Percentiles rank a stretch among this genome's conserved stretches.
These are phyloP conservation scores for Triplophysa yarkandensis DNA, from an alignment of 2,797 vertebrate species.

Conservation along the genomic window DNA sequence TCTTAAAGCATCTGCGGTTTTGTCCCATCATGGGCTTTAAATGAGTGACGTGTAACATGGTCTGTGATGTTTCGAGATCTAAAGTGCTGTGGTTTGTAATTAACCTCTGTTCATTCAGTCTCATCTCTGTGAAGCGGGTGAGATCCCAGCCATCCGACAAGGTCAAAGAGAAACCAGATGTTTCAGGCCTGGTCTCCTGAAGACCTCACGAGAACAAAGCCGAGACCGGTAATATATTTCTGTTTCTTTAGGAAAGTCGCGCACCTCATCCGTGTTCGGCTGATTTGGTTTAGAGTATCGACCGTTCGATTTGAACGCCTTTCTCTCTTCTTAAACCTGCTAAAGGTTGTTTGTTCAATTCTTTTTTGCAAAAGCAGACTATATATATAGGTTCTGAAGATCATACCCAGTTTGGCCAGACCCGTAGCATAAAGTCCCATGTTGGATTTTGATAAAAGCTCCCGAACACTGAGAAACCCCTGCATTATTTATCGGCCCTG, in stretches of 20 bases:
- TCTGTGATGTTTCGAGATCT: no score
- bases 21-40: slow-evolving; percentile 63
- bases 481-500: slow-evolving; percentile 70
- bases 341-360: no score
- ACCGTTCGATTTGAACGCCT: no score
- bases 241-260: background rate
- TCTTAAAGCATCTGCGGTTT: slow-evolving; percentile 35
- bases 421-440: background rate
- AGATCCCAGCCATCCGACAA: slow-evolving; percentile 63
- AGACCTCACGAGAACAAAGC: slow-evolving; percentile 8
- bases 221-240: background rate
- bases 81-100: slow-evolving; percentile 66
- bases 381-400: background rate
- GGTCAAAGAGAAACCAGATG: slow-evolving; percentile 79
- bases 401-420: background rate
- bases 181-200: slow-evolving; percentile 58
- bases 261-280: no score
- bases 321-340: background rate
- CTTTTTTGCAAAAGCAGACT: no score
- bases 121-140: slow-evolving; percentile 5
- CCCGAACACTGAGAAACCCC: slow-evolving; percentile 52
- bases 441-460: slow-evolving; percentile 1
- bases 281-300: no score
- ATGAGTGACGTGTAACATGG: slow-evolving; percentile 66
- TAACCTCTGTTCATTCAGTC: slow-evolving; percentile 66